Conservation (phyloP, 1,140 invertebrate genomes). For the Ceratosolen solmsi region DNA sequence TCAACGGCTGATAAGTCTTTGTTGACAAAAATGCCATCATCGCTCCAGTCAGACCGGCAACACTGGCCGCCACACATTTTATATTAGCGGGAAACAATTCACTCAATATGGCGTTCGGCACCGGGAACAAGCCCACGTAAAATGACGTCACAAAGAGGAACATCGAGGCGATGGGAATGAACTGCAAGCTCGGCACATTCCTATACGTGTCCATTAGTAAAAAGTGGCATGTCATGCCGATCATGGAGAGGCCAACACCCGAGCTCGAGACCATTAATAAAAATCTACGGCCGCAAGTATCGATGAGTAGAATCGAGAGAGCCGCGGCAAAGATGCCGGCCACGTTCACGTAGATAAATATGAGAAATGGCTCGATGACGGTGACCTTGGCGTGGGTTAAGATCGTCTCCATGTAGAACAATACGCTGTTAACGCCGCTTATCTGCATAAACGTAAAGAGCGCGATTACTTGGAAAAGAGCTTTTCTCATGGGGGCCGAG, state of each 20-base stretch:
- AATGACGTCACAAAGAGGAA: conserved; percentile 50
- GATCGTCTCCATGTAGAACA: conserved; percentile 83
- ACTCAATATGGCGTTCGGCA: conserved; percentile 81
- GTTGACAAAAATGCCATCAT: conserved; percentile 82
- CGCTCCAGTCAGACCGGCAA: conserved; percentile 82
- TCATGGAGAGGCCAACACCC: conserved; percentile 73
- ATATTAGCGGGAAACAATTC: conserved; percentile 82
- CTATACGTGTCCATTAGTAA: conserved; percentile 73
- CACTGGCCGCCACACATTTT: conserved; percentile 79
- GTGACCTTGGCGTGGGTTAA: conserved; percentile 76
- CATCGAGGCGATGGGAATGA: conserved; percentile 51
- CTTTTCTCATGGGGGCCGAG: conserved; percentile 68
- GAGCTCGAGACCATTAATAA: conserved; percentile 76
- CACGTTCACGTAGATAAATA: conserved; percentile 79
- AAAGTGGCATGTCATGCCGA: conserved; percentile 77
- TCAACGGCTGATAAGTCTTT: conserved; percentile 80
- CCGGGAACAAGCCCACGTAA: conserved; percentile 78
- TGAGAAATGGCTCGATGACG: conserved; percentile 67
- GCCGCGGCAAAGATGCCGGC: conserved; percentile 75
- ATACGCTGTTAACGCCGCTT: conserved; percentile 83
- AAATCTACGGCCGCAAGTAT: conserved; percentile 80
- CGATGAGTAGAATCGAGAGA: conserved; percentile 79
- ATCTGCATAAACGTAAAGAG: conserved; percentile 84
- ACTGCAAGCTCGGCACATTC: conserved; percentile 63
- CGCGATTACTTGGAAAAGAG: conserved; percentile 77